These are phyloP conservation scores for Polydrusus tereticollis DNA, from an alignment of 2,888 invertebrate species.

Conservation along the genomic window DNA sequence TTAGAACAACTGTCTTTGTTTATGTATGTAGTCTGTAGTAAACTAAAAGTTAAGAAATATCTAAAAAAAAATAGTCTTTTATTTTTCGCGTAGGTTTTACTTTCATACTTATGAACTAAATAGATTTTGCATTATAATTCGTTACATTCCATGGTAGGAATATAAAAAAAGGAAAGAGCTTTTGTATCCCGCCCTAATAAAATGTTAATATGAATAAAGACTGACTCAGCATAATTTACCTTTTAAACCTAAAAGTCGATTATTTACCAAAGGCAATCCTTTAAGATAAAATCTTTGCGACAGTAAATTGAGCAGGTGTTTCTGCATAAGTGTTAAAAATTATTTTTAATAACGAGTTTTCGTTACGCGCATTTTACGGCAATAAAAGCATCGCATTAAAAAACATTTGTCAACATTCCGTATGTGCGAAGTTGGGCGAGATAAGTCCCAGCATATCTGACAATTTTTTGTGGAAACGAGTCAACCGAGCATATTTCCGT, in stretches of 20 bases:
- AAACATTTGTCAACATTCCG: slow-evolving; percentile 61
- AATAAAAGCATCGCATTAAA: slow-evolving; percentile 58
- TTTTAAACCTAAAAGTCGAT: slow-evolving; percentile 25
- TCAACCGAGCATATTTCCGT: slow-evolving; percentile 57
- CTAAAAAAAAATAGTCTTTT: too few species aligned
- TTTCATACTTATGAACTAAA: too few species aligned
- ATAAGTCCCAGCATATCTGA: slow-evolving; percentile 60
- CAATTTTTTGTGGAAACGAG: slow-evolving; percentile 59
- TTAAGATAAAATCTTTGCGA: slow-evolving; percentile 40
- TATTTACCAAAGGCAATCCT: slow-evolving; percentile 18
- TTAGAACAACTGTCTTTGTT: too few species aligned
- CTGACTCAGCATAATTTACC: slow-evolving; percentile 26
- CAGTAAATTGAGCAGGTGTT: slow-evolving; percentile 41
- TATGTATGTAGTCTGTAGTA: too few species aligned
- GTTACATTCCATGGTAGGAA: not conserved
- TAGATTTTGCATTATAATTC: too few species aligned
- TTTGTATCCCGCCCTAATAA: slow-evolving; percentile 13
- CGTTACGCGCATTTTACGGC: slow-evolving; percentile 39
- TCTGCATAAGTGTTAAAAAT: slow-evolving; percentile 23
- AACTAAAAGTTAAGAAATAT: too few species aligned
- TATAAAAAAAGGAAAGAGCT: not conserved
- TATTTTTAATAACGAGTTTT: slow-evolving; percentile 34
- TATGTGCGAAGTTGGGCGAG: slow-evolving; percentile 51
- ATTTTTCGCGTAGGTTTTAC: too few species aligned
- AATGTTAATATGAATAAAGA: slow-evolving; percentile 29